Base-by-base conservation (phyloP, 1,140 invertebrate species). In the Drosophila fuyamai region DNA sequence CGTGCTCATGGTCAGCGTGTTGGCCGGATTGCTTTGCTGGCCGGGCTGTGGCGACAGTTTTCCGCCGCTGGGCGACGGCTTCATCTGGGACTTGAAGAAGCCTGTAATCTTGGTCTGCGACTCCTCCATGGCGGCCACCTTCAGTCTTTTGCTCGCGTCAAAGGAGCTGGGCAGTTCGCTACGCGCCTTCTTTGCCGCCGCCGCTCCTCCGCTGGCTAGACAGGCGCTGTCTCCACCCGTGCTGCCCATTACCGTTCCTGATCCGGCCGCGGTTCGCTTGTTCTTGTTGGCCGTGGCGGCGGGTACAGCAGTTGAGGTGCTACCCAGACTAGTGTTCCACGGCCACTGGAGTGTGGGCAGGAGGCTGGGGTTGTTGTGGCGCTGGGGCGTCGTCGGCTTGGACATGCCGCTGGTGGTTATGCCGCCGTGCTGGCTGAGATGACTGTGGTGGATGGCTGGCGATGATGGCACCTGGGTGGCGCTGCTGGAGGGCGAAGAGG, bases 11-110 rank as follows among this genome's bases (percentile, higher is more conserved):
- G 86, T 90, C 23, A 92, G 57, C 40, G 85, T 89, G 58, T 41
- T 89, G 40, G 83, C 74, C 5, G 84, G 68, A 32, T 50, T 54
- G 70, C 47, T 79, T n/a, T 66, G 74, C 48, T 66, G 62, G 9
- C 50, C 36, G 35, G 71, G 61, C 36, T 77, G 81, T 3, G 77
- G 78, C 7, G 82, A 58, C 13, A 80, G 92, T 81, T 89, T 83
- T 32, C 68, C 93, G 59, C 92, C 92, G 72, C 93, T 94, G 9
- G 88, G 67, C 38, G 86, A 63, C 38, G 95, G 94, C 91, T 97
- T 97, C 92, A 96, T 95, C 90, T 97, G 96, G 4, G 95, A 94
- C 79, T 96, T 97, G 79, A 96, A 97, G 89, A 96, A 97, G 80
- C 96, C 96, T 1, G 96, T 97, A 79, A 97, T 97, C 80, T 96